These are phyloP conservation scores for Phalacrocorax carbo DNA, from an alignment of 2,113 vertebrate genomes.

Conservation along the genomic window DNA sequence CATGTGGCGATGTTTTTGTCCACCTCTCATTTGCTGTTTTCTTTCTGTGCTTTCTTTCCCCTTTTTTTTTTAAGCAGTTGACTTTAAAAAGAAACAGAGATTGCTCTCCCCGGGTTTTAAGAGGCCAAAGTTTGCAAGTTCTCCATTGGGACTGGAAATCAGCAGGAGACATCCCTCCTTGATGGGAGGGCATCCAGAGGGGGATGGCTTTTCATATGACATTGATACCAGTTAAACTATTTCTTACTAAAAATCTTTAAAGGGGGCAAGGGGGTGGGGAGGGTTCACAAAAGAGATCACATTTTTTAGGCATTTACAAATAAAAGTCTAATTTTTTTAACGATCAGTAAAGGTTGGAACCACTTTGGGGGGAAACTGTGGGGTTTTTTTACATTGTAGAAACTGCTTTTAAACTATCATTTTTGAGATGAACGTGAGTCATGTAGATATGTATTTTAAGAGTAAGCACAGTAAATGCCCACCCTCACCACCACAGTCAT, in stretches of 20 bases:
- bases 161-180: not conserved
- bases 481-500: not conserved
- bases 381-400: slow-evolving; percentile 8
- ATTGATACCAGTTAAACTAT: slow-evolving; percentile 18
- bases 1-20: not conserved
- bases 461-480: not conserved
- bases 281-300: not conserved
- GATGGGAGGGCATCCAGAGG: not conserved
- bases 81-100: not conserved
- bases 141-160: not conserved
- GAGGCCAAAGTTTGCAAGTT: slow-evolving; percentile 38
- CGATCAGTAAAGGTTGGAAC: not conserved
- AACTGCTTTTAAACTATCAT: slow-evolving; percentile 34
- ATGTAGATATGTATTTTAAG: slow-evolving; percentile 32
- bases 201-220: not conserved
- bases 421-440: not conserved
- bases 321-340: slow-evolving; percentile 71
- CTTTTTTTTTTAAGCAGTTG: not conserved
- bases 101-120: not conserved
- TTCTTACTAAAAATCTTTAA: slow-evolving; percentile 50
- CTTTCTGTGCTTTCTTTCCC: not conserved
- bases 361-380: not conserved
- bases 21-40: not conserved
- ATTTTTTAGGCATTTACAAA: slow-evolving; percentile 55
- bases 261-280: not conserved